Percentiles rank a stretch among this genome's conserved stretches.
phyloP scores from a whole-genome alignment of 2,797 vertebrate species.

The Chromis chromis region DNA sequence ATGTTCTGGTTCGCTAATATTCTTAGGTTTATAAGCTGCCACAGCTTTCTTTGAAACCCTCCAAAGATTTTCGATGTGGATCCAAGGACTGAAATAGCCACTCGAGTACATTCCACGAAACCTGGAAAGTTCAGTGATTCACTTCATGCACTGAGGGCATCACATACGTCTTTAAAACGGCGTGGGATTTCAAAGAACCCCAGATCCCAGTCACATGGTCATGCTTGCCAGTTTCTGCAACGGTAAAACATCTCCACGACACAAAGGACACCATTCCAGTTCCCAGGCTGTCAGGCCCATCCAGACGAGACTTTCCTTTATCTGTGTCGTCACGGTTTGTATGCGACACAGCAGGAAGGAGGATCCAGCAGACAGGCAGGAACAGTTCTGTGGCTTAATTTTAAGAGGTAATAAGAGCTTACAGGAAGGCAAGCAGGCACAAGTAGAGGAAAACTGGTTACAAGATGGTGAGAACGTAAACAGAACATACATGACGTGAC shows the following conservation, averaged over 20 bases:
- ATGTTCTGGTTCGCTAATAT: not conserved
- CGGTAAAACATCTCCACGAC: not conserved
- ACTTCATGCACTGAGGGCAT: not conserved
- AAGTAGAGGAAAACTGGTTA: not conserved
- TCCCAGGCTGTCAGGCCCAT: too few species aligned
- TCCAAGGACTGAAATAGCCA: not conserved
- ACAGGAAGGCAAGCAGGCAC: not conserved
- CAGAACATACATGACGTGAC: too few species aligned
- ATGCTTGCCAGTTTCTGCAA: not conserved
- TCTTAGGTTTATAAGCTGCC: not conserved
- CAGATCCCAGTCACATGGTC: not conserved
- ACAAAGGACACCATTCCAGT: not conserved
- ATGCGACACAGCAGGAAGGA: not conserved
- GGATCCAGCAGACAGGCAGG: not conserved
- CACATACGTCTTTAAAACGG: not conserved
- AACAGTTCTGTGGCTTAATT: not conserved
- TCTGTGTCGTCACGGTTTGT: not conserved
- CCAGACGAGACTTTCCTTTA: not conserved
- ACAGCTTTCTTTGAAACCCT: not conserved
- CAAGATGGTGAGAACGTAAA: not conserved
- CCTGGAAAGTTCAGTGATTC: not conserved
- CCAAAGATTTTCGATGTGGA: not conserved
- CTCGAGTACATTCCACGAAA: not conserved
- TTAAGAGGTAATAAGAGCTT: not conserved
- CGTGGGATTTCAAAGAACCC: not conserved